A percentile compares a stretch with the other conserved stretches of the same genome.
Conservation (phyloP, 2,888 invertebrate species). For the Theretra japonica region DNA sequence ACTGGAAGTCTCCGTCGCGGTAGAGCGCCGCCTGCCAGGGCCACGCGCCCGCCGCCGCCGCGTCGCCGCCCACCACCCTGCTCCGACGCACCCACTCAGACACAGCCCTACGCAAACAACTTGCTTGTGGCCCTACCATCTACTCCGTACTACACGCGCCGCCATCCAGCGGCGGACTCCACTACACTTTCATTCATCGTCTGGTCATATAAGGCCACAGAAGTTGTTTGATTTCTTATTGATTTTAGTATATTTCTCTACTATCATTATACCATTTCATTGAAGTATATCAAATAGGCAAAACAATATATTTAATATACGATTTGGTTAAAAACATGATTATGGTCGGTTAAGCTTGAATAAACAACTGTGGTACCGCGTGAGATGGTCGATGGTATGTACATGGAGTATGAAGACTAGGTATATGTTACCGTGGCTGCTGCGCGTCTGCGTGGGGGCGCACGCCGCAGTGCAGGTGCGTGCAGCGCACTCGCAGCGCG, state of each 20-base stretch:
- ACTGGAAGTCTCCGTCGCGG: slow-evolving; percentile 93
- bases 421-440: slow-evolving; percentile 86
- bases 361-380: neutral
- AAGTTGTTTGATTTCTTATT: slow-evolving; percentile 23
- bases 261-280: neutral
- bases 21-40: slow-evolving; percentile 95
- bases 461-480: slow-evolving; percentile 88
- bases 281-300: no score
- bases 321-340: no score
- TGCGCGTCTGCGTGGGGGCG: slow-evolving; percentile 87
- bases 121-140: slow-evolving; percentile 27
- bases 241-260: neutral
- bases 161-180: neutral
- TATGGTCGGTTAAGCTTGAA: neutral
- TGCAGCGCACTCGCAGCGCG: slow-evolving; percentile 88
- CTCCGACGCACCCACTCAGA: slow-evolving; percentile 77
- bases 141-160: neutral
- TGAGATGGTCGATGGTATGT: neutral
- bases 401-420: neutral
- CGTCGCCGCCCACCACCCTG: slow-evolving; percentile 92
- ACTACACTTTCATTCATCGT: neutral
- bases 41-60: slow-evolving; percentile 91
- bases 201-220: slow-evolving; percentile 18
- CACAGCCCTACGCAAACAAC: slow-evolving; percentile 48
- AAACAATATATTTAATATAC: no score